Percentiles rank a stretch among this genome's conserved stretches.
These are phyloP conservation scores for Mohoua ochrocephala DNA, from an alignment of 2,113 vertebrate species.

Conservation along the genomic window DNA sequence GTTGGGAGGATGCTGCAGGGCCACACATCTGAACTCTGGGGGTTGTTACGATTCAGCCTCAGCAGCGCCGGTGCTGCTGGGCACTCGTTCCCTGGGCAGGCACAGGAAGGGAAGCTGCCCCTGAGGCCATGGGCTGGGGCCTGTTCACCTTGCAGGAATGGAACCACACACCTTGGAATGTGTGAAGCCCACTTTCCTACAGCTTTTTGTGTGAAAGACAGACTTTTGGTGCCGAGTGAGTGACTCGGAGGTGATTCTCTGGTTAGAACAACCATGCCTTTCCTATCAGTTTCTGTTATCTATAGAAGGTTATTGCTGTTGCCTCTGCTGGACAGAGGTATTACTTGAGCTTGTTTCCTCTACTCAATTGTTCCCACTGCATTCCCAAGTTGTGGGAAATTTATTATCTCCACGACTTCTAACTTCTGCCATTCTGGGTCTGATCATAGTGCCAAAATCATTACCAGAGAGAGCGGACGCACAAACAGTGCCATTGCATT, in stretches of 20 bases:
- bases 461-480: neutral
- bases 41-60: fast-evolving
- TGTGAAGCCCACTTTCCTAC: neutral
- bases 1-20: neutral
- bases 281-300: neutral
- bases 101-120: neutral
- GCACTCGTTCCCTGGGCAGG: neutral
- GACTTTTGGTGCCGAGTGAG: neutral
- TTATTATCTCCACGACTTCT: neutral
- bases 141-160: neutral
- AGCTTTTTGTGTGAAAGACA: neutral
- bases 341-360: neutral
- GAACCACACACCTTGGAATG: neutral
- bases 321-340: neutral
- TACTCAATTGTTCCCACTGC: fast-evolving
- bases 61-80: neutral
- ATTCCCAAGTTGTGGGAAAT: neutral
- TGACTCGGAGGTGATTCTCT: neutral
- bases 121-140: neutral
- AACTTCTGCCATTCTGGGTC: neutral
- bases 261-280: neutral
- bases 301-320: neutral
- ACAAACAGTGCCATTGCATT: neutral
- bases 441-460: neutral
- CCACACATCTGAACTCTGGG: fast-evolving